Conservation (phyloP, 2,888 invertebrate genomes). For the Andrena trimmerana region DNA sequence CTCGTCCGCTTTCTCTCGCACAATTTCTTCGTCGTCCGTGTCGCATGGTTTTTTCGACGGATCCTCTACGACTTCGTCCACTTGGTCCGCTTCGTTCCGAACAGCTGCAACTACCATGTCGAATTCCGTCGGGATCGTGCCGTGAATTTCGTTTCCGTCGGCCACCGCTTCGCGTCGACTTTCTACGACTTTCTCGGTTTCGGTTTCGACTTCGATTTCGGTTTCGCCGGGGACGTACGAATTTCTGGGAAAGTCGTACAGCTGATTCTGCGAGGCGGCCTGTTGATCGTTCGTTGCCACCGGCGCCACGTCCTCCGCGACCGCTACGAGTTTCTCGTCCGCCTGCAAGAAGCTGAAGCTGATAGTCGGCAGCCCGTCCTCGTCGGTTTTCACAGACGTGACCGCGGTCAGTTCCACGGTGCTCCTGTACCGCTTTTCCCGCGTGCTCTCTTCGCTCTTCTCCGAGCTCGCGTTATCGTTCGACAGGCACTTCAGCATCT, state of each 20-base stretch:
- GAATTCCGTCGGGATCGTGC: constrained; percentile 7
- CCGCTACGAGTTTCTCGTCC: constrained; percentile 43
- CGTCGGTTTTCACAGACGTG: constrained; percentile 74
- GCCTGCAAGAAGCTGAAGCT: constrained; percentile 80
- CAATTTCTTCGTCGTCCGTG: neutral
- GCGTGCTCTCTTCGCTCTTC: constrained; percentile 1
- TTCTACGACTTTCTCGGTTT: constrained; percentile 51
- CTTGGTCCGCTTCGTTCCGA: neutral
- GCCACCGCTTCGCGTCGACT: neutral
- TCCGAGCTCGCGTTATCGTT: neutral
- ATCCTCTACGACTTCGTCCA: neutral
- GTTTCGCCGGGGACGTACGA: constrained; percentile 22
- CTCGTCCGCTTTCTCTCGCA: neutral
- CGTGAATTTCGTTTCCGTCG: constrained; percentile 23
- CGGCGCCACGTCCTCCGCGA: constrained; percentile 15
- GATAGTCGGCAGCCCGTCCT: constrained; percentile 79
- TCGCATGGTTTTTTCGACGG: neutral
- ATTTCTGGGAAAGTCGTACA: constrained; percentile 77
- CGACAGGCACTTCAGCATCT: constrained; percentile 64
- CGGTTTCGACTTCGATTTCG: constrained; percentile 40
- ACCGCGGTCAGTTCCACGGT: constrained; percentile 80
- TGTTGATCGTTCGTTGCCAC: neutral
- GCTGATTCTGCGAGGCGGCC: constrained; percentile 44
- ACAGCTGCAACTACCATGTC: neutral
- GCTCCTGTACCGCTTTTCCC: constrained; percentile 74